Conservation (phyloP, 2,797 vertebrate species). For the Cynodonichthys magdalenae region DNA sequence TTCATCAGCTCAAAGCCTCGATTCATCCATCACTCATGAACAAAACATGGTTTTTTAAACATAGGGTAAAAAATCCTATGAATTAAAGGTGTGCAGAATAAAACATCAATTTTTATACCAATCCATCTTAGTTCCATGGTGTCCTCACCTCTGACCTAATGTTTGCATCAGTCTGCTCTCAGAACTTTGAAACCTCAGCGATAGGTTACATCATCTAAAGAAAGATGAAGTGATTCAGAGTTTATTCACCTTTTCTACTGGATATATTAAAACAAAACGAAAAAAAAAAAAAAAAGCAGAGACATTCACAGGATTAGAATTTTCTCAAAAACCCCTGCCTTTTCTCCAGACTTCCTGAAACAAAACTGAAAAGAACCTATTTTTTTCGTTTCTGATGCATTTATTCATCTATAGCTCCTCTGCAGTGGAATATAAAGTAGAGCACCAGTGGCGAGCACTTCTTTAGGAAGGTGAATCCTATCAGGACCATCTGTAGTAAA, state of each 20-base stretch:
- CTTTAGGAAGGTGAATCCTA: conserved; percentile 6
- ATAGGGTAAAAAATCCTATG: no score
- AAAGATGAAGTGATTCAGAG: conserved; percentile 31
- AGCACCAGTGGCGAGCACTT: not conserved
- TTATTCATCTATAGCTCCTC: not conserved
- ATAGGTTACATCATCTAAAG: conserved; percentile 42
- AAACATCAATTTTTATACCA: not conserved
- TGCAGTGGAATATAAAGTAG: not conserved
- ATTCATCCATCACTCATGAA: no score
- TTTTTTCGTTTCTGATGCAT: not conserved
- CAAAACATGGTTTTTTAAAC: no score
- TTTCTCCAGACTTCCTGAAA: not conserved
- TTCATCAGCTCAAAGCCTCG: no score
- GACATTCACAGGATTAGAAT: not conserved
- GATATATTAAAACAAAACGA: no score
- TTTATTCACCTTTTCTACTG: conserved; percentile 25
- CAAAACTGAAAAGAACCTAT: not conserved
- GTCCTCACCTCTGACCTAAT: conserved; percentile 13
- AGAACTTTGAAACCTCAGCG: conserved; percentile 25
- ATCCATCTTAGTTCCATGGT: not conserved
- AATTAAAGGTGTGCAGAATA: no score
- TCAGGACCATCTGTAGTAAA: conserved; percentile 15
- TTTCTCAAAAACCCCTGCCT: not conserved
- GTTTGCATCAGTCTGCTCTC: conserved; percentile 13
- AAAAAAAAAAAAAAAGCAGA: no score